Percentiles rank a stretch among this genome's conserved stretches.
phyloP scores from a whole-genome alignment of 92 coral and sea anemone genomes.

The Metridium senile region DNA sequence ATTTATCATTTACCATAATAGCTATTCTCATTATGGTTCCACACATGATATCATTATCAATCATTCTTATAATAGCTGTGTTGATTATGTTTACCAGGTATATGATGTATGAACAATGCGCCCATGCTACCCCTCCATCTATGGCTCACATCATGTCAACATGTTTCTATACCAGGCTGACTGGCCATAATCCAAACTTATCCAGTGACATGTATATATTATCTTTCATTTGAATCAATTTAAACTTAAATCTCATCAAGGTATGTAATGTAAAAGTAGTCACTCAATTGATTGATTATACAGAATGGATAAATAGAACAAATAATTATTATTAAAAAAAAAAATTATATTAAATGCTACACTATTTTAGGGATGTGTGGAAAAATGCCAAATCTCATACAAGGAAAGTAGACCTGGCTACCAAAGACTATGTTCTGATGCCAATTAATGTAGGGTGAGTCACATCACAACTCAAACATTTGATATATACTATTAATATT shows the following conservation, averaged over 20 bases:
- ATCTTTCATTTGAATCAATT: too few relatives aligned
- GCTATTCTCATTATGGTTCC: too few relatives aligned
- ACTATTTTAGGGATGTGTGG: constrained; percentile 28
- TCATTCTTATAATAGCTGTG: neutral
- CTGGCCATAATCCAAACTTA: neutral
- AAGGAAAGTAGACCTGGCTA: constrained; percentile 21
- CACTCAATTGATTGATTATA: too few relatives aligned
- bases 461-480: neutral
- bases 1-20: too few relatives aligned
- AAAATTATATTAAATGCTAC: neutral
- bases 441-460: constrained; percentile 40
- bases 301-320: too few relatives aligned
- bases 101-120: constrained; percentile 13
- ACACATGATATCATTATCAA: neutral
- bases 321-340: too few relatives aligned
- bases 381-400: constrained; percentile 35
- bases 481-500: too few relatives aligned
- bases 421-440: constrained; percentile 25
- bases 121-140: constrained; percentile 10
- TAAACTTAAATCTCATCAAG: too few relatives aligned
- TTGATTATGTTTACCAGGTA: neutral
- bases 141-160: constrained; percentile 19
- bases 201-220: too few relatives aligned
- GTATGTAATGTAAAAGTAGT: too few relatives aligned
- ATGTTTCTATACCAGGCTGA: constrained; percentile 2